Conservation (phyloP, 2,888 invertebrate species). For the Chalcosyrphus nemorum region DNA sequence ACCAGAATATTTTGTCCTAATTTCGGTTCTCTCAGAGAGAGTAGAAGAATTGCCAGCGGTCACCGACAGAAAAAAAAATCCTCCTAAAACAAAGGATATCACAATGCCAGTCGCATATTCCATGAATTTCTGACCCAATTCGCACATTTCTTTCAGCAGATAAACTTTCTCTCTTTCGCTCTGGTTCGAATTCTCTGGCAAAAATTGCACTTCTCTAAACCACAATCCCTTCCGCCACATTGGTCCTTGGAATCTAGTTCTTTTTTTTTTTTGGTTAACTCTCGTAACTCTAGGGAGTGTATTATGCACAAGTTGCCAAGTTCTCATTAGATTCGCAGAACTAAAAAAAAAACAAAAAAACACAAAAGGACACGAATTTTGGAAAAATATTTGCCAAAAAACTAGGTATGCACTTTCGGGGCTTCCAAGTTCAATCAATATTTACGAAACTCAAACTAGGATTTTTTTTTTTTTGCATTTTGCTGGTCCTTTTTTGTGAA, state of each 20-base stretch:
- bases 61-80: background rate
- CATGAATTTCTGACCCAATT: conserved; percentile 60
- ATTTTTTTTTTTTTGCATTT: background rate
- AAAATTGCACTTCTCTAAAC: conserved; percentile 38
- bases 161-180: conserved; percentile 28
- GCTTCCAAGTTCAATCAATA: conserved; percentile 39
- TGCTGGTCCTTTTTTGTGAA: background rate
- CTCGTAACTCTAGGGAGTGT: background rate
- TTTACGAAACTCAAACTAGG: background rate
- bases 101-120: conserved; percentile 55
- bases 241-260: conserved; percentile 10
- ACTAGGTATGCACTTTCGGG: background rate
- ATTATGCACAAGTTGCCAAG: conserved; percentile 12
- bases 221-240: conserved; percentile 30
- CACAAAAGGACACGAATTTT: conserved; percentile 37
- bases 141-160: background rate
- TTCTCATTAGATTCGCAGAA: conserved; percentile 30
- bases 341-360: background rate
- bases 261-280: background rate
- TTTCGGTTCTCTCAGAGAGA: conserved; percentile 16
- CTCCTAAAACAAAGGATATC: conserved; percentile 38
- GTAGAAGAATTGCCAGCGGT: conserved; percentile 15
- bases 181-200: conserved; percentile 14
- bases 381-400: conserved; percentile 12
- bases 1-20: conserved; percentile 44